phyloP scores from a whole-genome alignment of 2,797 vertebrate species.

The Tarsius wallacei region DNA sequence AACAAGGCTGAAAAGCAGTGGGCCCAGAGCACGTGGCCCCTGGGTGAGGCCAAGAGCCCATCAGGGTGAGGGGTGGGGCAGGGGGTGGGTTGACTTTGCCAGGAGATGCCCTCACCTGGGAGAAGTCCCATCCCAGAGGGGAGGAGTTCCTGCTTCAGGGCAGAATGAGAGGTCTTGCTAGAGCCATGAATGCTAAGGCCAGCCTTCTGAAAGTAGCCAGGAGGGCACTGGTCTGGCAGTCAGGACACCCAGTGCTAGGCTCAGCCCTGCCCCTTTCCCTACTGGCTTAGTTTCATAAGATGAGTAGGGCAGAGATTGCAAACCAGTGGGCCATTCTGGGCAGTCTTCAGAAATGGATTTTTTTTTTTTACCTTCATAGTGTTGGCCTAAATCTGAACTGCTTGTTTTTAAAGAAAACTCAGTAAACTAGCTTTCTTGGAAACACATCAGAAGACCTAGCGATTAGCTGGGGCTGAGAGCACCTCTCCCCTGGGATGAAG shows the following conservation, averaged over 20 bases:
- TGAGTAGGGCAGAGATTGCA: not conserved
- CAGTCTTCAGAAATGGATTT: not conserved
- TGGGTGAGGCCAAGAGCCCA: not conserved
- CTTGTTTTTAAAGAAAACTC: constrained; percentile 12
- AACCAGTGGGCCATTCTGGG: too few species aligned
- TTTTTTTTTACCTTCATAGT: not conserved
- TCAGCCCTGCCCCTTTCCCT: not conserved
- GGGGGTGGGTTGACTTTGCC: not conserved
- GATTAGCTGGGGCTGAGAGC: not conserved
- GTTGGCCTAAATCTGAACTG: not conserved
- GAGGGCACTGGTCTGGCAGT: not conserved
- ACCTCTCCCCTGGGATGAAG: not conserved
- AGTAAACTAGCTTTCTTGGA: not conserved
- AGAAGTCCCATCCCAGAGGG: too few species aligned
- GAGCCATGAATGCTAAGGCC: not conserved
- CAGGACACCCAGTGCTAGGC: not conserved
- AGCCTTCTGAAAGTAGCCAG: not conserved
- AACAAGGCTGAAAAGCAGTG: not conserved
- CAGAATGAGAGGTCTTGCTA: not conserved
- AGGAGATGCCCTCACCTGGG: not conserved
- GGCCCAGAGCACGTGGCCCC: not conserved
- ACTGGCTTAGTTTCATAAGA: not conserved
- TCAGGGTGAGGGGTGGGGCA: fast-evolving
- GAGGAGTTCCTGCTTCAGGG: too few species aligned
- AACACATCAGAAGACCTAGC: not conserved